These are phyloP conservation scores for Machimus atricapillus DNA, from an alignment of 2,888 invertebrate species.

Conservation along the genomic window DNA sequence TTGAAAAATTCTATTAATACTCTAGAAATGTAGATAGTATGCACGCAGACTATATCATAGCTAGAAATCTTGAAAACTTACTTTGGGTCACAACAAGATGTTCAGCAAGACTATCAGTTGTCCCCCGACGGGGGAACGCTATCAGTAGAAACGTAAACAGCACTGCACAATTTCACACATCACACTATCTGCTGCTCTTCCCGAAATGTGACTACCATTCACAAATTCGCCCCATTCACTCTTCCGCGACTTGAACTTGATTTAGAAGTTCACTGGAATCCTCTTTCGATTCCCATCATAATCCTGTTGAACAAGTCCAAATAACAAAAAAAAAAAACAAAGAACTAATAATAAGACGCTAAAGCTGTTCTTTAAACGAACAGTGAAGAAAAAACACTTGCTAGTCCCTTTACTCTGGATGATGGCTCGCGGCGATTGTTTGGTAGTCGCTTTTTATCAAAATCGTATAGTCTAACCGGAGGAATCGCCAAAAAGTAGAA, in stretches of 20 bases:
- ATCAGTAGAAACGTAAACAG: not conserved
- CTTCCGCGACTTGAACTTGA: constrained; percentile 18
- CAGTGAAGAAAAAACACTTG: constrained; percentile 3
- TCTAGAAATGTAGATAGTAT: not conserved
- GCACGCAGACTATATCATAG: not conserved
- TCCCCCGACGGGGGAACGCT: not conserved
- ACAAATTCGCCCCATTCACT: not conserved
- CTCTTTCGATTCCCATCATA: constrained; percentile 17
- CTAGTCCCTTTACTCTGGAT: not conserved
- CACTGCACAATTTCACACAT: not conserved
- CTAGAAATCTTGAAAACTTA: not conserved
- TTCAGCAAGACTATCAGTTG: not conserved
- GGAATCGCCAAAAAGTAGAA: not conserved
- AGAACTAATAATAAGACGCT: not conserved
- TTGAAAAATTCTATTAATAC: not conserved
- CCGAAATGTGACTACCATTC: not conserved
- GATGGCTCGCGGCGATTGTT: not conserved
- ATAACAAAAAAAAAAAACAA: not conserved
- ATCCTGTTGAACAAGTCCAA: constrained; percentile 37
- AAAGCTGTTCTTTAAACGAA: not conserved
- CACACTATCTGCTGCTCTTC: not conserved
- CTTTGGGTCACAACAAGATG: not conserved
- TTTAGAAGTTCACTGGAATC: constrained; percentile 10
- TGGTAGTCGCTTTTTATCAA: not conserved
- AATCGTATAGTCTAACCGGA: not conserved